phyloP scores from a whole-genome alignment of 2,888 invertebrate species.

The Epinotia ramella region DNA sequence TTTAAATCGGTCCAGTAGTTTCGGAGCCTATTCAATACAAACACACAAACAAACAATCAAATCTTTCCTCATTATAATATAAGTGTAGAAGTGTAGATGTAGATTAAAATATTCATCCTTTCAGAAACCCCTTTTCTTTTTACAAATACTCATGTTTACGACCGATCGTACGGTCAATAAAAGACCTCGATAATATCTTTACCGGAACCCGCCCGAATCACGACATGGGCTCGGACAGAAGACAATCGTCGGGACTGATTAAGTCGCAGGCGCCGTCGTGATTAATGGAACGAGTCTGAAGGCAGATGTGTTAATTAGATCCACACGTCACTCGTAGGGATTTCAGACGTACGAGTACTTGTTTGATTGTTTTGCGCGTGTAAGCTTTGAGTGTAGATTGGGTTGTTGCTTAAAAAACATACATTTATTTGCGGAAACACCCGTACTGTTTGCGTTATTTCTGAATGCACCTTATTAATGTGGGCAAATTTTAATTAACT shows the following conservation, averaged over 20 bases:
- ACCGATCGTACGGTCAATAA: background rate
- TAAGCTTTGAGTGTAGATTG: background rate
- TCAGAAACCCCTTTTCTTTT: too few species aligned
- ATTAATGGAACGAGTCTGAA: slow-evolving; percentile 68
- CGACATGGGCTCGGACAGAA: background rate
- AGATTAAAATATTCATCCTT: too few species aligned
- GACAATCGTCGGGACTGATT: slow-evolving; percentile 51
- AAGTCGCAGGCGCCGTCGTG: slow-evolving; percentile 60
- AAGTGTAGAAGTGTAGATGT: too few species aligned
- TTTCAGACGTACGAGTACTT: slow-evolving; percentile 45
- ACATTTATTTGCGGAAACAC: too few species aligned
- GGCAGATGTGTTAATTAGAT: slow-evolving; percentile 73
- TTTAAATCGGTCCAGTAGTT: too few species aligned
- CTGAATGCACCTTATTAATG: too few species aligned
- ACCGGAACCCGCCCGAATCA: background rate
- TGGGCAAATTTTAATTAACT: too few species aligned
- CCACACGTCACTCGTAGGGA: slow-evolving; percentile 54
- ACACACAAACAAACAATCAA: too few species aligned
- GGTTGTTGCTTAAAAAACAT: background rate
- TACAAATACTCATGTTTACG: background rate
- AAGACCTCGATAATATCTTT: background rate
- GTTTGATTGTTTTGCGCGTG: slow-evolving; percentile 13
- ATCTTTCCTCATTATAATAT: too few species aligned
- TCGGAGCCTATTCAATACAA: too few species aligned
- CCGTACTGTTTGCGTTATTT: too few species aligned